Evolutionary conservation across 2,113 vertebrate species (phyloP), one percentile per base, ranked within the genome.

Genomic region (Leptosomus discolor): DNA sequence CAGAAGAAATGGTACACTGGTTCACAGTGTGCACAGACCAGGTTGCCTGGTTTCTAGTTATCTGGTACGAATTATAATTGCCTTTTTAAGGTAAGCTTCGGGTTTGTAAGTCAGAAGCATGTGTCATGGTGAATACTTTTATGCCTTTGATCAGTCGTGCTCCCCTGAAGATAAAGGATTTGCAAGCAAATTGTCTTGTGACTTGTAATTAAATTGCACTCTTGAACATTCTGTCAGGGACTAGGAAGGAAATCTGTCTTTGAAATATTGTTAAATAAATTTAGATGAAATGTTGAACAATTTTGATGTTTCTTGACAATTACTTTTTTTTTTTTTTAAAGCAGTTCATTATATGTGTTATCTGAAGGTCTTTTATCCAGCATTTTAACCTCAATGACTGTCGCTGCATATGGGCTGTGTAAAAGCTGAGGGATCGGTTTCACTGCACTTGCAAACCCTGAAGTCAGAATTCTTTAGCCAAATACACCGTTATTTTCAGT

Each of bases 301-400:
- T 69, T 57, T 18, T 53, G 26, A 10, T 32, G 34, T 79, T 84
- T 56, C 27, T 71, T 56, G 63, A 61, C 41, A 46, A 57, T 27
- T 30, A 45, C 1, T 1, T 8, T 2, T 48, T 60, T 64, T 65
- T 29, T n/a, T n/a, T n/a, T n/a, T n/a, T n/a, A n/a, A 53, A 71
- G 5, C 19, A 7, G 17, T 48, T 75, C 13, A 18, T 53, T 43
- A 51, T 16, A n/a, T n/a, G 34, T 74, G 27, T 30, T 53, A 53
- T 56, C 64, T 2, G 2, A 65, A 46, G 64, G 39, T 32, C 45
- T 43, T 71, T 71, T 39, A 37, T 46, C 3, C 18, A 6, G 13
- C 20, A 5, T 1, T 5, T 32, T 43, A 51, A 70, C 27, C 21
- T 54, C 30, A 12, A 0, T 4, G 26, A 2, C 22, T 32, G 30